phyloP scores from a whole-genome alignment of 2,888 invertebrate species.

The Xestoiulus laeticollis region DNA sequence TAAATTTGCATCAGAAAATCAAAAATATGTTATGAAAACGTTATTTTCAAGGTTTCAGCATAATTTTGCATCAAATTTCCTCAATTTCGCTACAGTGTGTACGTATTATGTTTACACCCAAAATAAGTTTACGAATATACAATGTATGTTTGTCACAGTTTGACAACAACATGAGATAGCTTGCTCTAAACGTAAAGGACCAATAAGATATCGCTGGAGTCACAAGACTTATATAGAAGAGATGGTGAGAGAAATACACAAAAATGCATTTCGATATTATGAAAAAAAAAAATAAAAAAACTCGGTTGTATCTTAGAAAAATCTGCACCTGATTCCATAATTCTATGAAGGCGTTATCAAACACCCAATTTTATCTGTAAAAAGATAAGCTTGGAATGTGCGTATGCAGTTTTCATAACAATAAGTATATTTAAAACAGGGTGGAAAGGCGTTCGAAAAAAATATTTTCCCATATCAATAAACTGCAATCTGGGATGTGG shows the following conservation, averaged over 20 bases:
- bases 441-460: neutral
- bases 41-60: neutral
- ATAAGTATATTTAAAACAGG: neutral
- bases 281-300: neutral
- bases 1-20: neutral
- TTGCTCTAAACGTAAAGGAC: neutral
- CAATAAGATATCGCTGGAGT: neutral
- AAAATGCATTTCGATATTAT: neutral
- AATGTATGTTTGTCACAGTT: too few species aligned
- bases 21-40: neutral
- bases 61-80: neutral
- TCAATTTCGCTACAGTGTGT: neutral
- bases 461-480: too few species aligned
- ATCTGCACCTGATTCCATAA: neutral
- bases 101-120: neutral
- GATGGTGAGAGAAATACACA: neutral
- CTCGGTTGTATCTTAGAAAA: neutral
- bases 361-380: neutral
- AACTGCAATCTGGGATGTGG: too few species aligned
- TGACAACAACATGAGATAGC: too few species aligned
- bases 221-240: too few species aligned
- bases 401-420: neutral
- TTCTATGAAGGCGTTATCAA: neutral
- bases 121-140: neutral
- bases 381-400: neutral